Evolutionary conservation across 2,113 vertebrate genomes (phyloP).

Genomic region (Tragelaphus scriptus): DNA sequence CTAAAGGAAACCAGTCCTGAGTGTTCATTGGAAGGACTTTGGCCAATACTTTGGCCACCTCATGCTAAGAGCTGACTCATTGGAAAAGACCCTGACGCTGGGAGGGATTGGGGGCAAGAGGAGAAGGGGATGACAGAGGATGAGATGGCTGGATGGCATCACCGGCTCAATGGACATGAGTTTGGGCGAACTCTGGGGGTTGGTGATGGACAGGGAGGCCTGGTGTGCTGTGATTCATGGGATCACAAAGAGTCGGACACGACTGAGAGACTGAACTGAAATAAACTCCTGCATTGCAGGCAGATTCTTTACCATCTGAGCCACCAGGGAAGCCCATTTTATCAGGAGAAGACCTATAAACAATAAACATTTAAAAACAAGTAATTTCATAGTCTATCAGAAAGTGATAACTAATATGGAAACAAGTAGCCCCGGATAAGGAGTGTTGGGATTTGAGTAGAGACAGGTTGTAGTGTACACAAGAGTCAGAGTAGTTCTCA

Average conservation of each 20-base stretch:
- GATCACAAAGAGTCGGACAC: no score
- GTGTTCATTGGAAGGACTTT: no score
- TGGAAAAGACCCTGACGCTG: no score
- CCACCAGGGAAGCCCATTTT: neutral
- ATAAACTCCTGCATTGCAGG: neutral
- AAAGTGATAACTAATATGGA: neutral
- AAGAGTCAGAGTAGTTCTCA: neutral
- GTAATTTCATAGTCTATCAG: neutral
- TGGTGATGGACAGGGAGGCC: no score
- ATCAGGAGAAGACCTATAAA: neutral
- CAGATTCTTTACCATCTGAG: neutral
- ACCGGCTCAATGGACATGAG: fast-evolving
- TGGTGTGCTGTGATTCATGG: fast-evolving
- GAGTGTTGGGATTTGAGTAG: neutral
- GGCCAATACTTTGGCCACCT: no score
- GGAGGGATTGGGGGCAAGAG: no score
- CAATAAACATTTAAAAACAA: conserved; percentile 10
- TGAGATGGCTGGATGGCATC: no score
- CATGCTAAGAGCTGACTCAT: no score
- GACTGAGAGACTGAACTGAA: no score
- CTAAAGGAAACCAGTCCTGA: no score
- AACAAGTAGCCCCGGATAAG: neutral
- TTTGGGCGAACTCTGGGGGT: no score
- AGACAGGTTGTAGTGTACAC: neutral
- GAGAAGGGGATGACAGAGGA: no score